Evolutionary conservation across 2,888 invertebrate genomes (phyloP).

Genomic region (Neelides folsomi): DNA sequence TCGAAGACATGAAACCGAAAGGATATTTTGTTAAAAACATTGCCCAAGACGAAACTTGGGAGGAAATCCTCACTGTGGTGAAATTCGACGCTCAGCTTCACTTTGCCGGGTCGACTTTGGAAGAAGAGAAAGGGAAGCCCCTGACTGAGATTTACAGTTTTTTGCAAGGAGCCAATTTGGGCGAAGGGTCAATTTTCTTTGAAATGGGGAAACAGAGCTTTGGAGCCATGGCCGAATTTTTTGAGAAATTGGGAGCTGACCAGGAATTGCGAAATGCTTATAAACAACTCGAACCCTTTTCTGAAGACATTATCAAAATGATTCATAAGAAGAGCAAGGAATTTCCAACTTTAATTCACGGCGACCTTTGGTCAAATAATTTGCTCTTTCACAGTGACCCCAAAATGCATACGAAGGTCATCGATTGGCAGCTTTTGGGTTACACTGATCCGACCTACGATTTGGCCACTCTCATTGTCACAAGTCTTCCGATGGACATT

Average conservation of each 20-base stretch:
- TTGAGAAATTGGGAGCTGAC: conserved; percentile 8
- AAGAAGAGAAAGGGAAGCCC: conserved; percentile 4
- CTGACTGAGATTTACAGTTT: conserved; percentile 16
- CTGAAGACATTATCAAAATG: conserved; percentile 2
- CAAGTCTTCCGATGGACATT: conserved; percentile 10
- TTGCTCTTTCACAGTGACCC: conserved; percentile 11
- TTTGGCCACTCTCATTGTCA: conserved; percentile 15
- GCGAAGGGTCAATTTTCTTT: not conserved
- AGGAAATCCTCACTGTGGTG: conserved; percentile 12
- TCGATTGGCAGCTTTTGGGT: conserved; percentile 27
- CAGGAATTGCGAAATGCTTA: conserved; percentile 10
- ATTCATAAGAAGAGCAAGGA: conserved; percentile 3
- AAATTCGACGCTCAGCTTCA: conserved; percentile 24
- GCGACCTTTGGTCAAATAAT: conserved; percentile 29
- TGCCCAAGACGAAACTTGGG: not conserved
- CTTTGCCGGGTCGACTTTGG: conserved; percentile 10
- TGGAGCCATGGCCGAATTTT: conserved; percentile 5
- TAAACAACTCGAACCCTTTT: conserved; percentile 4
- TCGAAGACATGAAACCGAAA: conserved; percentile 22
- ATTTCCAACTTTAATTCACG: conserved; percentile 15
- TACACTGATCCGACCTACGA: conserved; percentile 17
- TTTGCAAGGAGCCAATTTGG: conserved; percentile 1
- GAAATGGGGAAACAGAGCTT: not conserved
- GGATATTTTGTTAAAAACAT: conserved; percentile 18
- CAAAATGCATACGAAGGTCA: conserved; percentile 13